Evolutionary conservation across 2,888 invertebrate species (phyloP), one percentile per base, ranked within the genome.

Genomic region (Calliphora vomitoria): DNA sequence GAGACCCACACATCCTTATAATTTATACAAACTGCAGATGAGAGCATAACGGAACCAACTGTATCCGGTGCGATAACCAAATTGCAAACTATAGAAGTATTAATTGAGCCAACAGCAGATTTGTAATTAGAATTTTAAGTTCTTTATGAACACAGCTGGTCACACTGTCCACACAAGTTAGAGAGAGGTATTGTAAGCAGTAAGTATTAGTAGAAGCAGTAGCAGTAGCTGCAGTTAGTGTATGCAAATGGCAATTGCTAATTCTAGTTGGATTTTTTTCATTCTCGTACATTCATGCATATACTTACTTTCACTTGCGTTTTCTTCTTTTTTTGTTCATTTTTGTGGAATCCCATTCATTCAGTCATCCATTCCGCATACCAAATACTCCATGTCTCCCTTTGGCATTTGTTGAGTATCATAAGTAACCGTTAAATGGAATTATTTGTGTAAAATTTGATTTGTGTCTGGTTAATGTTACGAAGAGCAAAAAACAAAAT

Each of bases 381-480:
- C 74, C 35, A 20, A 35, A 58, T 31, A 47, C 64, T 69, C 38
- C 3, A 5, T 15, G 41, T 35, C 47, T 55, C 38, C 62, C 41
- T 55, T 35, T 55, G 47, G 60, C 64, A 78, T 18, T 83, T 62
- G 62, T 47, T 62, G 75, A 69, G 62, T 71, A 87, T 85, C 82
- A 82, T 75, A 85, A 87, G 85, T 85, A 87, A 82, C 75, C 85
- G 69, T 82, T 87, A 85, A 87, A 87, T 82, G 66, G 71, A 87
- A 87, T 87, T 87, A 87, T 87, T 87, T 85, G 81, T 78, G 84
- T 81, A 84, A 84, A 76, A 87, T 87, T 82, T 87, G 81, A 87
- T 87, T 87, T 87, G 79, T 80, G 79, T 85, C 82, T 87, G 82
- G 62, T 85, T 75, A 85, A 78, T 68, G 58, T 71, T 72, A 41